phyloP scores from a whole-genome alignment of 2,113 vertebrate species.

The Lipotes vexillifer region DNA sequence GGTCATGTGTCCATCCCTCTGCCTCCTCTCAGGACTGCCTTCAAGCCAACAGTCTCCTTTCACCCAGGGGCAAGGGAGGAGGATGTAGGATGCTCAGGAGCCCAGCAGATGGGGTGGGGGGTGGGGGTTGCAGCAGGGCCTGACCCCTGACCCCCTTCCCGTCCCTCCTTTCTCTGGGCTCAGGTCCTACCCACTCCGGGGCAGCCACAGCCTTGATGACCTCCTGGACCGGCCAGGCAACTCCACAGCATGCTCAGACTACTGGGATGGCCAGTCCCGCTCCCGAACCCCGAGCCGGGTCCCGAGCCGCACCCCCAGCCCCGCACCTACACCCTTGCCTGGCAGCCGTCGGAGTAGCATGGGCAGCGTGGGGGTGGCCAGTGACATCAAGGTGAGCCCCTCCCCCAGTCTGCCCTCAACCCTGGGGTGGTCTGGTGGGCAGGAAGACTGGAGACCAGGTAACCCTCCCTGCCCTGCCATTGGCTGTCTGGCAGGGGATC shows the following conservation, averaged over 20 bases:
- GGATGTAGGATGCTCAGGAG: background rate
- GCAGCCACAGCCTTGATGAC: constrained; percentile 89
- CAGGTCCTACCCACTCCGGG: constrained; percentile 83
- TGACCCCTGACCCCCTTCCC: background rate
- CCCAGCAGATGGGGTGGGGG: accelerated
- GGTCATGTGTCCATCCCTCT: background rate
- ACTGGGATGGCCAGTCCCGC: constrained; percentile 72
- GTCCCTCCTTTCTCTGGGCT: constrained; percentile 11
- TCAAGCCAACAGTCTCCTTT: background rate
- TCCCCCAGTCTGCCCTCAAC: background rate
- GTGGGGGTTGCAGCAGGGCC: background rate
- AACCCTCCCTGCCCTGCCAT: no score
- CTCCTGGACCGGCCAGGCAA: constrained; percentile 83
- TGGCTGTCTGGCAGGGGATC: background rate
- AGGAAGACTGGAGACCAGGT: background rate
- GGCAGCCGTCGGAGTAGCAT: constrained; percentile 75
- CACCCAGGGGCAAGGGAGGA: no score
- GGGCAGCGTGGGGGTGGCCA: background rate
- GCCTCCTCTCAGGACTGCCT: background rate
- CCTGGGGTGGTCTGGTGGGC: background rate
- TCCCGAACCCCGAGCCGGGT: constrained; percentile 63
- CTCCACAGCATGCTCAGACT: constrained; percentile 50
- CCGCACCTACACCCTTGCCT: constrained; percentile 65
- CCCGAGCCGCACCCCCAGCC: constrained; percentile 74
- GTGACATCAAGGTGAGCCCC: constrained; percentile 73